Conservation (phyloP, 1,140 invertebrate species). For the honey bee (Apis mellifera) region Amel_HAv3.1 CM009941.2:10260001-10260500, state of each 20-base stretch:
- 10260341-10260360: neutral
- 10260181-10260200: slow-evolving; percentile 25
- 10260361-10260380: neutral
- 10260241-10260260: too few species aligned
- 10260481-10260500: too few species aligned
- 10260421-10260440: slow-evolving; percentile 26
- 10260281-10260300: too few species aligned
- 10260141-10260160: neutral
- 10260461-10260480: too few species aligned
- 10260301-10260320: slow-evolving; percentile 12
- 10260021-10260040: slow-evolving; percentile 64
- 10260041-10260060: slow-evolving; percentile 39
- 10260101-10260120: too few species aligned
- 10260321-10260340: neutral
- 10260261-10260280: too few species aligned
- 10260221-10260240: too few species aligned
- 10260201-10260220: too few species aligned
- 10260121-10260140: neutral
- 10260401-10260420: slow-evolving; percentile 36
- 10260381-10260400: slow-evolving; percentile 32
- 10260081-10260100: neutral
- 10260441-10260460: neutral
- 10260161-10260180: slow-evolving; percentile 41
- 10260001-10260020: slow-evolving; percentile 67
- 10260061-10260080: neutral